Evolutionary conservation across 2,113 vertebrate genomes (phyloP), one percentile per base, ranked within the genome.

Genomic region (Holacanthus passer): DNA sequence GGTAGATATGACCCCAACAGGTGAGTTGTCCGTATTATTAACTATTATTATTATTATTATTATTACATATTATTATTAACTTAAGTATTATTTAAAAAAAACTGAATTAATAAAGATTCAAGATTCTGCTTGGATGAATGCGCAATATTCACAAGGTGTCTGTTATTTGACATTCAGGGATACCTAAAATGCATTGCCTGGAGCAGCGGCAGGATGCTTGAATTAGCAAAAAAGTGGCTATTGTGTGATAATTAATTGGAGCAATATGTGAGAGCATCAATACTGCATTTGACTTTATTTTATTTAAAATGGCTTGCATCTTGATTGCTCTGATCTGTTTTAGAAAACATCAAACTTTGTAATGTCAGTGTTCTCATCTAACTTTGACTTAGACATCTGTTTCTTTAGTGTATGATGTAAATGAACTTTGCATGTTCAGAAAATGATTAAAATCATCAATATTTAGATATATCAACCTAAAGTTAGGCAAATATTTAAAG

Each of bases 1-100:
- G 88, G 92, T 67, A 88, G 92, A 92, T 95, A 96, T 88, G 96
- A 98, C 78, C 96, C 96, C 32, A 97, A 98, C 91, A 96, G 96
- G 97, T 98, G 83, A 93, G 90, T 65, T 82, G 2, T 16, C 45
- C 7, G 1, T 58, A 8, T 77, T 2, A 55, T 68, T 63, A 47
- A 45, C 13, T 73, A 31, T 63, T 0, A 20, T 70, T 47, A 10
- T 1, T 58, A 8, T 77, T 2, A 55, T 68, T 63, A 47, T 6
- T 60, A 24, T 35, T 53, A 20, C 16, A 47, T 2, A 45, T 9
- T 73, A 31, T 63, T 0, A 20, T 70, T 47, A 5, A 37, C 35
- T 37, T 37, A n/a, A n/a, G n/a, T n/a, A n/a, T n/a, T 37, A 5
- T 7, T 37, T 37, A 37, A 50, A 43, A 73, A 62, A 0, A 43